Evolutionary conservation across 1,140 invertebrate species (phyloP), one percentile per base, ranked within the genome.

Genomic region (Lanistes nyassanus): DNA sequence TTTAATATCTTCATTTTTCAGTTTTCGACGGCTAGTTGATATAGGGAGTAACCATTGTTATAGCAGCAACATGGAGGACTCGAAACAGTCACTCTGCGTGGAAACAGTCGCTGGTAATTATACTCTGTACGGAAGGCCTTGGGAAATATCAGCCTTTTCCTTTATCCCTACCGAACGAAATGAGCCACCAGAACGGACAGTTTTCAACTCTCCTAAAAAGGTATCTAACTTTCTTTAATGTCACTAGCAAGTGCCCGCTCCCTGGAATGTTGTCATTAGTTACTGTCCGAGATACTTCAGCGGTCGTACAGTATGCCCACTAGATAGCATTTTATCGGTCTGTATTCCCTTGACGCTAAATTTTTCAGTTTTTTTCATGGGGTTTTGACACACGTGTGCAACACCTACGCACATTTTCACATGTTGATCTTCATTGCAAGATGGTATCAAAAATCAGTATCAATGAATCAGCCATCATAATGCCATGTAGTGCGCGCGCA

Each of bases 81-180:
- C 62, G 26, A 31, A 51, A 39, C 72, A 66, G 37, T 16, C 42
- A 51, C 42, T 74, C 21, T 39, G 51, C 3, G 60, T 65, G 5
- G 21, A 64, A 53, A 74, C 72, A 47, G 72, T 55, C 3, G 72
- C 60, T 11, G 72, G 47, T 42, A 56, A 74, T 66, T 65, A 74
- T 42, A 74, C 72, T 26, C 55, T 74, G 0, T 34, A 53, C 51
- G 88, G 88, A 37, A 84, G 87, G 72, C 82, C 87, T 66, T 89
- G 88, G 79, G 86, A 89, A 81, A 73, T 88, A 36, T 88, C 88
- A 31, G 86, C 86, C 34, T 87, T 83, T 81, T 86, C 87, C 23
- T 88, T 87, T 79, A 81, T 89, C 23, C 88, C 86, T 7, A 81
- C 81, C 60, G 51, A 82, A 39, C 79, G 85, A 74, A 73, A 85